Evolutionary conservation across 2,888 invertebrate genomes (phyloP), one percentile per base, ranked within the genome.

Genomic region (Colletes collaris): DNA sequence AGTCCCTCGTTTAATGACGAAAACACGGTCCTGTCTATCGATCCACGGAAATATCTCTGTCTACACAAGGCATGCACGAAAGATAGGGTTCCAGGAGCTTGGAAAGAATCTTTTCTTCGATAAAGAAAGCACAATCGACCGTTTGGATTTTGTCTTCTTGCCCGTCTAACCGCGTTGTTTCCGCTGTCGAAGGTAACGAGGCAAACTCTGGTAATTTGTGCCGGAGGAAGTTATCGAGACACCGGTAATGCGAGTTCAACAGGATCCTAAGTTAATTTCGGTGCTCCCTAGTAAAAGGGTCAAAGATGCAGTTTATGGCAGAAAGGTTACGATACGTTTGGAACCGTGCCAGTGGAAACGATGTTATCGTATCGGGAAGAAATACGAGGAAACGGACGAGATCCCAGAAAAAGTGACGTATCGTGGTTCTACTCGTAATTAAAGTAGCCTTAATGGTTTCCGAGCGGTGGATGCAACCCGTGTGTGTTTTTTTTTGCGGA

Each of bases 241-340:
- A n/a, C 40, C 53, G 19, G 53, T 66, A 16, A 44, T 37, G 19
- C 59, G 59, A 63, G 50, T 56, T 56, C 76, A 78, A 66, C 64
- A 35, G 37, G 55, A 81, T 63, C 58, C 70, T 74, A 74, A 74
- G 44, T 69, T 69, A 69, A 80, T 62, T 62, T 74, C 35, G 44
- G 4, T 8, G 8, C n/a, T 59, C n/a, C 10, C n/a, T 56, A 3
- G 27, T 3, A 13, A 44, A 10, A 35, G 13, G 56, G 13, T 53
- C 11, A n/a, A 55, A 55, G 37, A 60, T n/a, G 37, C 19, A 59
- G 53, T 55, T 49, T n/a, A 11, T 37, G 69, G 5, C 13, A 4
- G 5, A 35, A 37, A 69, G 46, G 62, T n/a, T 50, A 60, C 5
- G 68, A 52, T 60, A 60, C 60, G 68, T 69, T 60, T 69, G 68